Conservation (phyloP, 2,888 invertebrate genomes). For the Melanotus villosus region DNA sequence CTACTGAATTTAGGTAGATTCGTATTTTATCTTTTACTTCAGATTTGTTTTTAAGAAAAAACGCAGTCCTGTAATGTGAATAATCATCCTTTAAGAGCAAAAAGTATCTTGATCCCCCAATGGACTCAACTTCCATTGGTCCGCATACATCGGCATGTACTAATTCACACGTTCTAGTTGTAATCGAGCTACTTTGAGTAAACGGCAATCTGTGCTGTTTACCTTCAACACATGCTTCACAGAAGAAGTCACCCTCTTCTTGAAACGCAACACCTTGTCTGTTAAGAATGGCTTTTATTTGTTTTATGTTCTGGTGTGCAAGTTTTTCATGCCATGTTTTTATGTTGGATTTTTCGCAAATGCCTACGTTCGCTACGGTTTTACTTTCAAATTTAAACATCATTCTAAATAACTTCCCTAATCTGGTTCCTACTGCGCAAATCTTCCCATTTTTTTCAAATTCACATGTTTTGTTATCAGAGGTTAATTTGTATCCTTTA, state of each 20-base stretch:
- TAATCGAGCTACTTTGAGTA: not conserved
- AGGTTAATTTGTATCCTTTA: too few species aligned
- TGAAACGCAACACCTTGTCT: not conserved
- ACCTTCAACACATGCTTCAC: not conserved
- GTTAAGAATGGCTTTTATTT: not conserved
- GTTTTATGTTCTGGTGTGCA: not conserved
- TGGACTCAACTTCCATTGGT: constrained; percentile 40
- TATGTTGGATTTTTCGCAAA: too few species aligned
- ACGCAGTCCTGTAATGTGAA: constrained; percentile 46
- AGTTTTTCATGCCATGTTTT: not conserved
- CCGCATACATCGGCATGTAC: constrained; percentile 50
- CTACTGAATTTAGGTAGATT: constrained; percentile 41
- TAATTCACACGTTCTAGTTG: constrained; percentile 39
- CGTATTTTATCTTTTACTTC: constrained; percentile 38
- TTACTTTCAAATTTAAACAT: too few species aligned
- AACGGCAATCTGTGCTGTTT: constrained; percentile 4
- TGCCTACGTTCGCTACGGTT: too few species aligned
- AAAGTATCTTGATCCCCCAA: constrained; percentile 29
- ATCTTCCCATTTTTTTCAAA: too few species aligned
- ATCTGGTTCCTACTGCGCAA: too few species aligned
- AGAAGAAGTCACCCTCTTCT: not conserved
- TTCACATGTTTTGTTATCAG: too few species aligned
- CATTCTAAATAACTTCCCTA: too few species aligned
- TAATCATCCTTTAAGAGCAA: constrained; percentile 51
- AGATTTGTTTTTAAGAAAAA: constrained; percentile 50